These are phyloP conservation scores for Paracanthobrama guichenoti DNA, from an alignment of 2,113 vertebrate genomes.

Conservation along the genomic window DNA sequence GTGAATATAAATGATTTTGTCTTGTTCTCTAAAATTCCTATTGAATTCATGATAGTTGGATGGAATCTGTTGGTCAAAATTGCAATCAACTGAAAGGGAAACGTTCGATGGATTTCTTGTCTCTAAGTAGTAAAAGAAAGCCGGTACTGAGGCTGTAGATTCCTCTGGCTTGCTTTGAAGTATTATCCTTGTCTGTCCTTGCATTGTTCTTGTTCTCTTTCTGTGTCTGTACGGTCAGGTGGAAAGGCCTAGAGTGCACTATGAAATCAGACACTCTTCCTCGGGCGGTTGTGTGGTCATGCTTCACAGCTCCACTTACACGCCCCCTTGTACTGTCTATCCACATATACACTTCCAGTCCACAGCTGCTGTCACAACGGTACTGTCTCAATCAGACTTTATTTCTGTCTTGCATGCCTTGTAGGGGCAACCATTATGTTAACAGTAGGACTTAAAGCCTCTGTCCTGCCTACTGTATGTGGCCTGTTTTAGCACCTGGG, in stretches of 20 bases:
- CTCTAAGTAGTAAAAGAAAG: not conserved
- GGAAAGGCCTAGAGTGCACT: conserved; percentile 43
- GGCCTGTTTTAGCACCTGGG: conserved; percentile 39
- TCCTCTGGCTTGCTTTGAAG: not conserved
- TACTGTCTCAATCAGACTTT: conserved; percentile 49
- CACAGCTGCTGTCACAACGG: conserved; percentile 48
- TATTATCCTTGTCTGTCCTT: conserved; percentile 68
- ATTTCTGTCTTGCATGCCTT: conserved; percentile 51
- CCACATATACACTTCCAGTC: not conserved
- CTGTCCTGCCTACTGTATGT: conserved; percentile 31
- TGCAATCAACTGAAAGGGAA: not conserved
- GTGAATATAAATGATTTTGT: not conserved
- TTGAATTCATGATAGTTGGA: not conserved
- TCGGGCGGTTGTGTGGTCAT: conserved; percentile 1
- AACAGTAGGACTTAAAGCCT: conserved; percentile 44
- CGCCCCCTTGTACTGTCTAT: conserved; percentile 28
- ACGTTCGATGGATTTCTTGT: not conserved
- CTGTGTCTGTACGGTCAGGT: conserved; percentile 56
- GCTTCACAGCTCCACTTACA: conserved; percentile 26
- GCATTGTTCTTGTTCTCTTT: conserved; percentile 51
- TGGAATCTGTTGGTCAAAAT: not conserved
- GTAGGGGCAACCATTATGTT: conserved; percentile 57
- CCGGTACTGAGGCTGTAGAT: not conserved
- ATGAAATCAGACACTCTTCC: conserved; percentile 60
- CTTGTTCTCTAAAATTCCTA: not conserved